These are phyloP conservation scores for Thymallus thymallus DNA, from an alignment of 2,113 vertebrate species.

Conservation along the genomic window DNA sequence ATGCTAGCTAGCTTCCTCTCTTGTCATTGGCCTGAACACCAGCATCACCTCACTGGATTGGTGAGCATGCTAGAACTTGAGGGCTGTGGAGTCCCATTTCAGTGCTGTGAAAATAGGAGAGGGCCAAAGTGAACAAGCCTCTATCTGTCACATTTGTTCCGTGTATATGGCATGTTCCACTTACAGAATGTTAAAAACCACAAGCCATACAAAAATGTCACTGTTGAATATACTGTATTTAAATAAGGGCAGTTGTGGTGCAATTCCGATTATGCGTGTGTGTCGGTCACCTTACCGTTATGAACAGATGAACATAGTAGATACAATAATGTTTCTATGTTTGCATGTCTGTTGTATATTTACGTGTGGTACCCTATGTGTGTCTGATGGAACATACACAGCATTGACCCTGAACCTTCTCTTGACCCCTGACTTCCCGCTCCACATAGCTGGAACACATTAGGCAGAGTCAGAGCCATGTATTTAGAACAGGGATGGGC, in stretches of 20 bases:
- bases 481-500: no score
- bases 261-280: not conserved
- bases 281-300: not conserved
- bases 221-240: no score
- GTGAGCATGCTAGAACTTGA: not conserved
- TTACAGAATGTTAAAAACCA: no score
- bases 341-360: no score
- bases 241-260: not conserved
- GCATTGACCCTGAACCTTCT: not conserved
- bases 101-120: no score
- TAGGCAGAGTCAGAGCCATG: not conserved
- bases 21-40: not conserved
- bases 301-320: not conserved
- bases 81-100: no score
- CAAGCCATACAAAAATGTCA: no score
- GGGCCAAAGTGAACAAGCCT: no score
- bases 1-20: not conserved
- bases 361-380: no score
- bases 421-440: not conserved
- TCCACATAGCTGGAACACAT: not conserved
- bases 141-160: no score
- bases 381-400: not conserved
- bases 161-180: no score
- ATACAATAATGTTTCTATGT: no score
- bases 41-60: not conserved